Evolutionary conservation across 2,113 vertebrate genomes (phyloP).

Genomic region (Manacus vitellinus): DNA sequence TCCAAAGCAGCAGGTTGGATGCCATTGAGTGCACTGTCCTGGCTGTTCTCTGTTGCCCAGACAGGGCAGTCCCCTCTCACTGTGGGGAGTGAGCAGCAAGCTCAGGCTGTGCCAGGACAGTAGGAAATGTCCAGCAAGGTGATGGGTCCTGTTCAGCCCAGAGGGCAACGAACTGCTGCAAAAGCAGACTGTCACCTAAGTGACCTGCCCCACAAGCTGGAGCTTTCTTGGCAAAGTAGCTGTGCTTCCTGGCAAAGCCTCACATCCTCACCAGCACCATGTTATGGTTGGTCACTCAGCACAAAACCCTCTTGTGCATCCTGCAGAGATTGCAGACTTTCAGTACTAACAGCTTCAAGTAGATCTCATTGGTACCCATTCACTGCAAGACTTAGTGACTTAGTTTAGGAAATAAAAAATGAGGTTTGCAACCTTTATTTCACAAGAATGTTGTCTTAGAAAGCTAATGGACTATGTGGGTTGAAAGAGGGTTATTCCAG

Average conservation of each 20-base stretch:
- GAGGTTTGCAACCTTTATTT: background rate
- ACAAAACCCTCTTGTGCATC: background rate
- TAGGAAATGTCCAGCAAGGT: background rate
- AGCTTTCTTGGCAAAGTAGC: background rate
- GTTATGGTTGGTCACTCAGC: background rate
- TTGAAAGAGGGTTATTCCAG: background rate
- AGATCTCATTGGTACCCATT: background rate
- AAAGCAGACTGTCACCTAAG: background rate
- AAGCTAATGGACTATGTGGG: fast-evolving
- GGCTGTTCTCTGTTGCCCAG: fast-evolving
- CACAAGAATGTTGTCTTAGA: background rate
- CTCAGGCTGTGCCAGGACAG: background rate
- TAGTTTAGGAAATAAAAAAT: background rate
- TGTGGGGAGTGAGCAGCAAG: background rate
- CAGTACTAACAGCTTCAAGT: background rate
- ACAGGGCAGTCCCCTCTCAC: fast-evolving
- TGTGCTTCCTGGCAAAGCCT: background rate
- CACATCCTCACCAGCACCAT: fast-evolving
- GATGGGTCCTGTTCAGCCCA: background rate
- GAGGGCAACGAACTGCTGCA: background rate
- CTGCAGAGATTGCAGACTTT: background rate
- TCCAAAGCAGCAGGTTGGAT: background rate
- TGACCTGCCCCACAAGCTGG: background rate
- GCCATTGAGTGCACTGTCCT: background rate
- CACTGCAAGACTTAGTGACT: background rate